phyloP scores from a whole-genome alignment of 2,888 invertebrate species.

The Venusia cambrica region DNA sequence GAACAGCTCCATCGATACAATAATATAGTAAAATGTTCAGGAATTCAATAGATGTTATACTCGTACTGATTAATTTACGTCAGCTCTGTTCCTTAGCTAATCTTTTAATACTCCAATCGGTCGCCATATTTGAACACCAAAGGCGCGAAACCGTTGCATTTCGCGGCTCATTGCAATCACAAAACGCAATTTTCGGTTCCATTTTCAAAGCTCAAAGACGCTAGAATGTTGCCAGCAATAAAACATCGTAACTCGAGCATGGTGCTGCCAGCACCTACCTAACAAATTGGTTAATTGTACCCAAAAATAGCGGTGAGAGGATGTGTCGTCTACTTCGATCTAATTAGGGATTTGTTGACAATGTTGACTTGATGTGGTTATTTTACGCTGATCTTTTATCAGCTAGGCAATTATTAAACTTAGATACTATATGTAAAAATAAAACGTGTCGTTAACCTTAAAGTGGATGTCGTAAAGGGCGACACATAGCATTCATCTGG shows the following conservation, averaged over 20 bases:
- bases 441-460: too few species aligned
- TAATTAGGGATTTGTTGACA: slow-evolving; percentile 32
- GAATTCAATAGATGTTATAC: too few species aligned
- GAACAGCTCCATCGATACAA: too few species aligned
- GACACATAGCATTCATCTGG: too few species aligned
- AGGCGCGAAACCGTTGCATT: slow-evolving; percentile 55
- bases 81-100: too few species aligned
- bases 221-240: slow-evolving; percentile 74
- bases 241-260: slow-evolving; percentile 55
- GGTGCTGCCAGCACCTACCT: slow-evolving; percentile 57
- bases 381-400: too few species aligned
- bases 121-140: slow-evolving; percentile 57
- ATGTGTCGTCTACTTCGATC: slow-evolving; percentile 14
- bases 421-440: too few species aligned
- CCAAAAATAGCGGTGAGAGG: slow-evolving; percentile 30
- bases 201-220: slow-evolving; percentile 58
- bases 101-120: slow-evolving; percentile 11
- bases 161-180: slow-evolving; percentile 64
- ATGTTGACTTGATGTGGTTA: slow-evolving; percentile 23
- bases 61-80: too few species aligned
- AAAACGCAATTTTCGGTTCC: slow-evolving; percentile 69
- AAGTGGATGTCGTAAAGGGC: too few species aligned
- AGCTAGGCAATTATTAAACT: too few species aligned
- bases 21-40: too few species aligned
- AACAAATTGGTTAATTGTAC: slow-evolving; percentile 75